Percentiles rank a stretch among this genome's conserved stretches.
These are phyloP conservation scores for Megalops atlanticus DNA, from an alignment of 2,113 vertebrate genomes.

Conservation along the genomic window DNA sequence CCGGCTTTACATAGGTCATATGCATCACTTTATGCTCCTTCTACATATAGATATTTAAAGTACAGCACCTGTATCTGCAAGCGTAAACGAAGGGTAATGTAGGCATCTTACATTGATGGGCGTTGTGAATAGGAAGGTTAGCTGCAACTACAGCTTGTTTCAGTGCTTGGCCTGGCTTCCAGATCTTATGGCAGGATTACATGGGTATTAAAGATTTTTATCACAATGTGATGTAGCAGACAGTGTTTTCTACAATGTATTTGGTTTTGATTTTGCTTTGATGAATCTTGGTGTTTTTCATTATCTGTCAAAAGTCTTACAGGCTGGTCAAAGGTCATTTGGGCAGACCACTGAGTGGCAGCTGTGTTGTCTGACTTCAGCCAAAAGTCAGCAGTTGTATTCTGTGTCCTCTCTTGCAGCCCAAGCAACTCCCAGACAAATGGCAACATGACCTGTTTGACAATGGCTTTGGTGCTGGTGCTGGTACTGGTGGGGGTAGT, in stretches of 20 bases:
- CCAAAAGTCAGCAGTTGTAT: conserved; percentile 81
- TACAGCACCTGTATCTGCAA: background rate
- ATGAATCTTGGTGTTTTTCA: background rate
- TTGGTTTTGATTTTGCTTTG: conserved; percentile 1
- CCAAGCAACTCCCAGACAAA: conserved; percentile 94
- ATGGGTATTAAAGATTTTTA: too few relatives aligned
- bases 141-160: background rate
- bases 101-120: background rate
- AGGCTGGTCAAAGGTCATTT: too few relatives aligned
- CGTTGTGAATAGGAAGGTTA: background rate
- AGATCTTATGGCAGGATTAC: too few relatives aligned
- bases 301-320: conserved; percentile 6
- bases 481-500: conserved; percentile 64
- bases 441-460: conserved; percentile 97
- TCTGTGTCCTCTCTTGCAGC: conserved; percentile 82
- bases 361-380: too few relatives aligned
- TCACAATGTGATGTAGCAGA: background rate
- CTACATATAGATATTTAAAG: too few relatives aligned
- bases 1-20: background rate
- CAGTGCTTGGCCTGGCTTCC: background rate
- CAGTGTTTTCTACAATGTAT: too few relatives aligned
- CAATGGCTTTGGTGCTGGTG: conserved; percentile 83
- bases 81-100: background rate
- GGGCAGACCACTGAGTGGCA: conserved; percentile 67
- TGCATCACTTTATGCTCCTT: background rate